These are phyloP conservation scores for Trichomalopsis sarcophagae DNA, from an alignment of 1,140 invertebrate species.

Conservation along the genomic window DNA sequence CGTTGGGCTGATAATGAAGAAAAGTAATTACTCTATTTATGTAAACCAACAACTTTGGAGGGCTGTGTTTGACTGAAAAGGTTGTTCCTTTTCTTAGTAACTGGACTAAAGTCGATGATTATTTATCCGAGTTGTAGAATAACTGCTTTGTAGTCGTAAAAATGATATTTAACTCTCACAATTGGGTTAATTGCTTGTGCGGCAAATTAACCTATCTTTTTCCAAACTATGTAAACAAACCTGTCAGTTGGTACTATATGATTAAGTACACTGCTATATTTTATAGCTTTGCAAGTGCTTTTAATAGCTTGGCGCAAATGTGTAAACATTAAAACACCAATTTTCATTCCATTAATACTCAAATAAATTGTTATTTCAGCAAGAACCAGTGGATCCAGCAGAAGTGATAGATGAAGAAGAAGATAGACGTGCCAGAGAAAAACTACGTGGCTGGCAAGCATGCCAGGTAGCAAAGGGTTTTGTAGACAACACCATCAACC, in stretches of 20 bases:
- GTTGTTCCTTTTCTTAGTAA: background rate
- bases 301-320: background rate
- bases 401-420: constrained; percentile 57
- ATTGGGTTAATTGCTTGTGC: background rate
- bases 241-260: background rate
- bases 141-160: background rate
- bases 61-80: background rate
- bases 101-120: background rate
- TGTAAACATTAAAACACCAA: background rate
- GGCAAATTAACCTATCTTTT: constrained; percentile 37
- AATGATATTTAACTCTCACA: background rate
- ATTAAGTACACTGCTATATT: too few relatives aligned
- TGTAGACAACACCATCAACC: constrained; percentile 84
- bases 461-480: constrained; percentile 82
- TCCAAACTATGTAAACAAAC: constrained; percentile 23
- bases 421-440: constrained; percentile 61
- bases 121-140: background rate
- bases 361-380: constrained; percentile 2
- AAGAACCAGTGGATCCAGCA: constrained; percentile 51
- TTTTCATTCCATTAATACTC: background rate
- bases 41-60: constrained; percentile 1
- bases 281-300: too few relatives aligned
- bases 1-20: background rate
- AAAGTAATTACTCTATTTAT: constrained; percentile 5
- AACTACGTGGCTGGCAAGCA: constrained; percentile 79